These are phyloP conservation scores for Prunella fulvescens DNA, from an alignment of 2,113 vertebrate species.

Conservation along the genomic window DNA sequence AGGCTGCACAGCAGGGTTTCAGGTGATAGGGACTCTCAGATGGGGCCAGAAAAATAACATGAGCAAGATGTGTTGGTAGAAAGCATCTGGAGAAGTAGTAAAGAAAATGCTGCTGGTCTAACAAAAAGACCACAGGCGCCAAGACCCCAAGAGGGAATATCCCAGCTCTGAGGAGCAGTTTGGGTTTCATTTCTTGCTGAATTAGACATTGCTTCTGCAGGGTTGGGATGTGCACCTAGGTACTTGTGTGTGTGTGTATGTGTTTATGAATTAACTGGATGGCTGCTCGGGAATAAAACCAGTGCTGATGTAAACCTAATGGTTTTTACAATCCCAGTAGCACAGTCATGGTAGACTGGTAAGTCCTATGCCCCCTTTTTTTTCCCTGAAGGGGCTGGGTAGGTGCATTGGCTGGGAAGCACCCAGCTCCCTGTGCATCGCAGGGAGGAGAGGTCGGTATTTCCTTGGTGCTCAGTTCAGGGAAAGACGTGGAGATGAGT, in stretches of 20 bases:
- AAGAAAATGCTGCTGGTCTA: not conserved
- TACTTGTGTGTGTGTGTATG: not conserved
- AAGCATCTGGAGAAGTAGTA: not conserved
- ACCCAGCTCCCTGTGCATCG: fast-evolving
- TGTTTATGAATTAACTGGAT: not conserved
- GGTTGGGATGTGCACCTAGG: not conserved
- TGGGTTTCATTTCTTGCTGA: not conserved
- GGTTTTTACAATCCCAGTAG: not conserved
- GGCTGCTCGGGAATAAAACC: not conserved
- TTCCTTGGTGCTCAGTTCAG: not conserved
- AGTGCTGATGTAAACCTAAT: not conserved
- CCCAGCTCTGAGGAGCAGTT: not conserved
- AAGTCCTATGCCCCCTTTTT: not conserved
- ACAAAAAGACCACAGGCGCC: not conserved
- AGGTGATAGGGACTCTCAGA: not conserved
- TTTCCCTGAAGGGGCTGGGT: not conserved
- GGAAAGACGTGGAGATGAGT: not conserved
- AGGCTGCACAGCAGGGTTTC: not conserved
- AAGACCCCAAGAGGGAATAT: not conserved
- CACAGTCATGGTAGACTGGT: not conserved
- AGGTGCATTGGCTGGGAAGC: fast-evolving
- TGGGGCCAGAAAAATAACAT: fast-evolving
- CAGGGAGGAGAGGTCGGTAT: not conserved
- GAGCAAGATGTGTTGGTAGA: not conserved
- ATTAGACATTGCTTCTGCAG: not conserved